phyloP scores from a whole-genome alignment of 2,113 vertebrate species.

The cattle (Bos taurus) region ARS-UCD2.0 NC_037347.1:60432501-60433000 shows the following conservation, averaged over 20 bases:
- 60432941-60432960: not conserved
- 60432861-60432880: not conserved
- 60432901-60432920: not conserved
- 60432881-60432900: not conserved
- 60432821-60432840: not conserved
- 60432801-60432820: not conserved
- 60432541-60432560: not conserved
- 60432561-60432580: not conserved
- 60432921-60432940: not conserved
- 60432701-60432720: not conserved
- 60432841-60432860: not conserved
- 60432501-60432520: not conserved
- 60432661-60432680: not conserved
- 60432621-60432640: not conserved
- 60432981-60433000: not conserved
- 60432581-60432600: not conserved
- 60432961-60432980: not conserved
- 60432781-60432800: not conserved
- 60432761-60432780: not conserved
- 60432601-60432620: not conserved
- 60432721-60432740: not conserved
- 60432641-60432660: not conserved
- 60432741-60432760: not conserved
- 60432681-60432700: not conserved
- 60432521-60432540: not conserved